Evolutionary conservation across 2,797 vertebrate species (phyloP), one percentile per base, ranked within the genome.

Genomic region (Gadopsis bispinosus): DNA sequence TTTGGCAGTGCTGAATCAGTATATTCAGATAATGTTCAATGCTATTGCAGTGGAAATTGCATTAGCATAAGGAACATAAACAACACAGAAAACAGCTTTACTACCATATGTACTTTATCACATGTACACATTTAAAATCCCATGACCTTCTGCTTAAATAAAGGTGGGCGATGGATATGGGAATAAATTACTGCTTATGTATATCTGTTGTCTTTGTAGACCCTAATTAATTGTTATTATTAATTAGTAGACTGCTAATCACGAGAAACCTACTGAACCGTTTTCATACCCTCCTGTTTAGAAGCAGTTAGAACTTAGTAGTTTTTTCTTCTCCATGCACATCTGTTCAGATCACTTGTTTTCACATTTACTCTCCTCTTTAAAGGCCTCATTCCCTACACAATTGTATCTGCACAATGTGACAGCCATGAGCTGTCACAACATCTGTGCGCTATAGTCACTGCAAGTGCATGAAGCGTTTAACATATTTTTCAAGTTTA

Each of bases 51-150:
- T 78, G 80, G 71, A 86, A 87, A 81, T 67, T 19, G 29, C 62
- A 89, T 88, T 86, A 85, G 85, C 80, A 88, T 82, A 83, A 60
- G 62, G 82, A 80, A 81, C 82, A 87, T 86, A 90, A 87, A 89
- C 78, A 45, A 79, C 68, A 48, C 4, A 37, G 66, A 61, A 83
- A 80, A 66, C 59, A 70, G 75, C 83, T 83, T 51, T n/a, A 50
- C 45, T 50, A 77, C 63, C 63, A 51, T 73, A 54, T 62, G 73
- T 56, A n/a, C 64, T 51, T 62, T 39, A 79, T 66, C 62, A 35
- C 45, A 9, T 78, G 64, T 69, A 62, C 75, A 62, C 29, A 65
- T 62, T 80, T 26, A 50, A 51, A 35, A 65, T 53, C 17, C 67
- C 59, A 14, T 60, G 31, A 70, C 68, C 48, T 62, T 70, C 58